Conservation (phyloP, 2,797 vertebrate species). For the Lepus oiostolus region DNA sequence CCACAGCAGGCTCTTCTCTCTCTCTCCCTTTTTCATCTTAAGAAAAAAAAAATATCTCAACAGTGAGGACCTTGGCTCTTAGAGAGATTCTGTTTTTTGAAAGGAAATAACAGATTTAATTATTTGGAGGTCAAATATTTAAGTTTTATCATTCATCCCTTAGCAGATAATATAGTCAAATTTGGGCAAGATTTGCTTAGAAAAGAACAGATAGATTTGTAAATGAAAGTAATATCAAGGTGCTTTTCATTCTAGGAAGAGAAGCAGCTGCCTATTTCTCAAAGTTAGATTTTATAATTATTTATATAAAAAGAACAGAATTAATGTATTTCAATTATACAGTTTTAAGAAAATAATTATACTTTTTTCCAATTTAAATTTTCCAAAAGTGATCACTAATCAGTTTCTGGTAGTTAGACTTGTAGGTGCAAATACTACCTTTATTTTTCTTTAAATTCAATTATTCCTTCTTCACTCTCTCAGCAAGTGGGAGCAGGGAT, state of each 20-base stretch:
- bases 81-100: constrained; percentile 40
- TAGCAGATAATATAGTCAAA: constrained; percentile 24
- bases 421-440: not conserved
- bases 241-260: constrained; percentile 10
- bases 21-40: constrained; percentile 15
- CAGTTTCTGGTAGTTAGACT: constrained; percentile 22
- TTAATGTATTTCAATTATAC: no score
- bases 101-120: constrained; percentile 55
- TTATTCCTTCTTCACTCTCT: constrained; percentile 30
- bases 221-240: constrained; percentile 9
- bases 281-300: not conserved
- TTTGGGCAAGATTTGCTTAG: not conserved
- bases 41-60: not conserved
- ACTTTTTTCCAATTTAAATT: constrained; percentile 20
- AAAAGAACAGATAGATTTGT: constrained; percentile 51
- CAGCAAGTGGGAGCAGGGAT: not conserved
- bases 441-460: constrained; percentile 50
- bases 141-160: not conserved
- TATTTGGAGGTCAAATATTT: constrained; percentile 54
- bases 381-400: not conserved
- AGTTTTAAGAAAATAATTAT: no score
- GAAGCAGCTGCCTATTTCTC: constrained; percentile 39
- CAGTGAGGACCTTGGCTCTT: not conserved
- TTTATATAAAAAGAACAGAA: not conserved
- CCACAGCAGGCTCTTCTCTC: constrained; percentile 48